These are phyloP conservation scores for Manduca sexta DNA, from an alignment of 1,140 invertebrate genomes.

Conservation along the genomic window DNA sequence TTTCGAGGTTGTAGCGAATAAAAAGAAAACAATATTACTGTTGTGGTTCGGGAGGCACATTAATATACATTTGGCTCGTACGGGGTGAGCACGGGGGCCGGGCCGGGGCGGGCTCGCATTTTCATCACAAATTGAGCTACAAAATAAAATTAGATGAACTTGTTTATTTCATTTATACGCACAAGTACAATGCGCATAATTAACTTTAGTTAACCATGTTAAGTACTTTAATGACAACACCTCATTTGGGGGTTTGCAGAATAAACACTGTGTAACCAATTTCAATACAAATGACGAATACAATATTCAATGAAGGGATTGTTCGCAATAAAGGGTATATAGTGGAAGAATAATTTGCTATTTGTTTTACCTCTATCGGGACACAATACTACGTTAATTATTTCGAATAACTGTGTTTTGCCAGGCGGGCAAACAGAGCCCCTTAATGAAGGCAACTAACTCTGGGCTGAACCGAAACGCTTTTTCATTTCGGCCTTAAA, in stretches of 20 bases:
- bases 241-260: no score
- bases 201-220: no score
- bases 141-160: constrained; percentile 57
- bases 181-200: neutral
- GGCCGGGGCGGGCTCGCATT: constrained; percentile 28
- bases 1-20: constrained; percentile 47
- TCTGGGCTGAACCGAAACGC: constrained; percentile 46
- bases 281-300: neutral
- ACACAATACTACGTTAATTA: constrained; percentile 65
- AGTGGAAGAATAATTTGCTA: constrained; percentile 42
- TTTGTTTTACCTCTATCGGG: constrained; percentile 41
- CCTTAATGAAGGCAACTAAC: constrained; percentile 66
- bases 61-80: constrained; percentile 64
- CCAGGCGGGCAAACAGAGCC: constrained; percentile 62
- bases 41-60: constrained; percentile 54
- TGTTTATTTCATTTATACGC: constrained; percentile 47
- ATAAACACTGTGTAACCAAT: no score
- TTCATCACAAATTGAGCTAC: constrained; percentile 57
- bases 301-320: neutral
- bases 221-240: no score
- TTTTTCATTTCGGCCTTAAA: constrained; percentile 57
- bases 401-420: constrained; percentile 62
- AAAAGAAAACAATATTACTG: constrained; percentile 67
- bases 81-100: constrained; percentile 18
- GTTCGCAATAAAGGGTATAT: constrained; percentile 8